Evolutionary conservation across 2,113 vertebrate genomes (phyloP), one percentile per base, ranked within the genome.

Genomic region (Nerophis ophidion): DNA sequence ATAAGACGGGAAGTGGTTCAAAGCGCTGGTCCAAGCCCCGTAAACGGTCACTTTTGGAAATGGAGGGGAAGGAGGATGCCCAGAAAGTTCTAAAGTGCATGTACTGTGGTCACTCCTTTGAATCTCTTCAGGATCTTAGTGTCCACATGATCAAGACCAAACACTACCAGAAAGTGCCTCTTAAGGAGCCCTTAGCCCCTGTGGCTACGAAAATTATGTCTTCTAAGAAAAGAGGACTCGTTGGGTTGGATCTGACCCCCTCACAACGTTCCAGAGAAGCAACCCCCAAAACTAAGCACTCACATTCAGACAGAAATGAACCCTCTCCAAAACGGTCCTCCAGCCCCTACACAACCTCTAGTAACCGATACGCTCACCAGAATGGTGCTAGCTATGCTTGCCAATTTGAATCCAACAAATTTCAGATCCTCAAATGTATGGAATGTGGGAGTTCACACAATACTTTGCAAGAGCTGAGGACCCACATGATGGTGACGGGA

Each of bases 131-230:
- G 87, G 97, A 99, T 85, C 83, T 99, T 70, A 99, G 97, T 49
- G 96, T 99, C 66, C 97, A 99, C 55, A 99, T 99, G 97, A 99
- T 99, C 84, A 98, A 98, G 91, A 99, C 97, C 57, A 99, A 99
- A 94, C 97, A 99, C 89, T 99, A 99, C 91, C 97, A 99, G 89
- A 99, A 99, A 94, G 97, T 99, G 93, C 97, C 97, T 94, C 93
- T 99, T 79, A 98, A 97, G 89, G 97, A 99, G 81, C 95, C 96
- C 8, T 93, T 97, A 91, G 92, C 93, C 17, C 93, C 94, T 0
- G 89, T 99, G 57, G 87, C 95, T 72, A 90, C 94, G 80, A 99
- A 97, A 90, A 93, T 95, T 60, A 87, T 96, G 63, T 93, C 94
- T 15, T 85, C 92, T 5, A 93, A 92, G 72, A 99, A 96, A 90